Evolutionary conservation across 1,140 invertebrate genomes (phyloP).

Genomic region (Penaeus japonicus): DNA sequence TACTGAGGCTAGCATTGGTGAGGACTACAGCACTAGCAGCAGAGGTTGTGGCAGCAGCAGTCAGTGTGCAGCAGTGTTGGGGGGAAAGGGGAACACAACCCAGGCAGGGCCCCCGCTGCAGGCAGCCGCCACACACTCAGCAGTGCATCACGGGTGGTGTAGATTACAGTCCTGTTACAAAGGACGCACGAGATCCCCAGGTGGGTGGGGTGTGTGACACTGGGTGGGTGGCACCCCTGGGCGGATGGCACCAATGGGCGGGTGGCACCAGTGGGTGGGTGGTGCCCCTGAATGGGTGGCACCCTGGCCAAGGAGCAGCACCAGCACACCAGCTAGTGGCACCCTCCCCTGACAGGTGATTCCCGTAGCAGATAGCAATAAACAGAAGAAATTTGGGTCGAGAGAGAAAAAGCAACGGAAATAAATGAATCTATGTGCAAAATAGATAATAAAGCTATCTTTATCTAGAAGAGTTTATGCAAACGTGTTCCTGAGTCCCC

Average conservation of each 20-base stretch:
- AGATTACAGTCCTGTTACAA: constrained; percentile 22
- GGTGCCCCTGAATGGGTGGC: constrained; percentile 11
- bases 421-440: constrained; percentile 53
- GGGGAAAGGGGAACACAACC: constrained; percentile 22
- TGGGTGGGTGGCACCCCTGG: constrained; percentile 12
- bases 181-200: constrained; percentile 31
- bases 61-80: constrained; percentile 16
- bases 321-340: constrained; percentile 3
- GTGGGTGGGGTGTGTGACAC: constrained; percentile 39
- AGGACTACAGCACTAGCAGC: constrained; percentile 47
- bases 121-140: constrained; percentile 31
- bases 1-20: constrained; percentile 30
- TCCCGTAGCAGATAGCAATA: constrained; percentile 47
- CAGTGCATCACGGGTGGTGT: constrained; percentile 25
- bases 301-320: not conserved
- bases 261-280: constrained; percentile 31
- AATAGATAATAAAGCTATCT: constrained; percentile 48
- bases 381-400: constrained; percentile 43
- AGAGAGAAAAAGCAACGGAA: constrained; percentile 54
- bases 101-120: constrained; percentile 26
- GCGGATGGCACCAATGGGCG: constrained; percentile 18
- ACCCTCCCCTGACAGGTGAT: constrained; percentile 45
- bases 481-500: constrained; percentile 48
- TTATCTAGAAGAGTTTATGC: constrained; percentile 25
- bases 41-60: constrained; percentile 52